Percentiles rank a stretch among this genome's conserved stretches.
Conservation (phyloP, 2,113 vertebrate genomes). For the Ovis aries region DNA sequence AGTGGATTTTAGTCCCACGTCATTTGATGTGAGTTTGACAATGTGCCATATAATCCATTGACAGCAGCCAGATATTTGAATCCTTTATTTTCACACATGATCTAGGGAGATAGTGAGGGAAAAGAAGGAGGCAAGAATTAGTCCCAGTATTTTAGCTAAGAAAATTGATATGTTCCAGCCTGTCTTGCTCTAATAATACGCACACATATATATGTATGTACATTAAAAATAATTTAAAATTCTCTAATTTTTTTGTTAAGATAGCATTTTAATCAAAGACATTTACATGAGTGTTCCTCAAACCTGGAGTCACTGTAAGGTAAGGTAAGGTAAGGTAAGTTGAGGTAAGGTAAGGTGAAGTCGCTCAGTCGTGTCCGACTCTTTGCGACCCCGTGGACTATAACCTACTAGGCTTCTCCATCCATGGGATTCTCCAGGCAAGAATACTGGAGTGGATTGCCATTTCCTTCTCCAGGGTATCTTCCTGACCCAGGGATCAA, state of each 20-base stretch:
- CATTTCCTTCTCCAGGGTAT: no score
- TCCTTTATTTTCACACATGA: not conserved
- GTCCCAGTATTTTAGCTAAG: not conserved
- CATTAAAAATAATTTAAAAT: not conserved
- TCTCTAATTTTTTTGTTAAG: not conserved
- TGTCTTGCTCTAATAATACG: not conserved
- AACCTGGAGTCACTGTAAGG: not conserved
- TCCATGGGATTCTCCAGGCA: no score
- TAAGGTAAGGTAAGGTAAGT: no score
- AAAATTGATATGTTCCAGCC: not conserved
- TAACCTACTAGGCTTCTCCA: no score
- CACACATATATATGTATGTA: not conserved
- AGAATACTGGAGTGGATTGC: no score
- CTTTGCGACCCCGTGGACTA: no score
- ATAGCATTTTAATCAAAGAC: not conserved
- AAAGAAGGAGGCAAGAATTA: not conserved
- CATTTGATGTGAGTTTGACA: not conserved
- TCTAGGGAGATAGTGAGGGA: not conserved
- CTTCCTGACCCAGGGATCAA: no score
- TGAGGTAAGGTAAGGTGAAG: no score
- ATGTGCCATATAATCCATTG: not conserved
- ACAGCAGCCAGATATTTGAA: not conserved
- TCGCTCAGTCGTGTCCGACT: no score
- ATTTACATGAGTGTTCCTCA: not conserved
- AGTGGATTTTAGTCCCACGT: not conserved